phyloP scores from a whole-genome alignment of 1,140 invertebrate species.

The Vanessa tameamea region DNA sequence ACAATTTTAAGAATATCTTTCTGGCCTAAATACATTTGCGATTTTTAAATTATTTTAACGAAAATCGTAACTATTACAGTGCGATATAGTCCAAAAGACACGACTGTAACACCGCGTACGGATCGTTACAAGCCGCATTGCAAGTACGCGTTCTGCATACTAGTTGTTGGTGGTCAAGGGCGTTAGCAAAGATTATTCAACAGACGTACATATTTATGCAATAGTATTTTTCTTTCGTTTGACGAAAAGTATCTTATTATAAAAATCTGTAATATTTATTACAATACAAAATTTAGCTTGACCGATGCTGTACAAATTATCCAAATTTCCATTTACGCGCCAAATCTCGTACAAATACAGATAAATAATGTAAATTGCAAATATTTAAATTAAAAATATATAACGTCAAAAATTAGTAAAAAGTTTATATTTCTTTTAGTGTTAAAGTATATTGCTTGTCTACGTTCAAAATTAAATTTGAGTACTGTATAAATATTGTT shows the following conservation, averaged over 20 bases:
- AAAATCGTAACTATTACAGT: not conserved
- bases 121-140: slow-evolving; percentile 4
- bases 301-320: not conserved
- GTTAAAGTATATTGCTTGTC: too few relatives aligned
- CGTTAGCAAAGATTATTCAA: slow-evolving; percentile 22
- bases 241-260: too few relatives aligned
- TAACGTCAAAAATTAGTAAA: too few relatives aligned
- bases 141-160: slow-evolving; percentile 23
- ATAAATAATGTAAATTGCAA: not conserved
- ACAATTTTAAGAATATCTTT: not conserved
- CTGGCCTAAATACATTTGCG: not conserved
- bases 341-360: not conserved
- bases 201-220: slow-evolving; percentile 13
- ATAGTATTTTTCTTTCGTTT: not conserved
- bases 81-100: not conserved
- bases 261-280: too few relatives aligned
- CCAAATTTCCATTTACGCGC: not conserved
- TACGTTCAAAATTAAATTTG: not conserved
- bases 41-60: not conserved
- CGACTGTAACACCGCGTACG: not conserved
- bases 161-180: slow-evolving; percentile 31
- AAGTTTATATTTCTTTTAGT: too few relatives aligned
- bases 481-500: not conserved
- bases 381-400: too few relatives aligned
- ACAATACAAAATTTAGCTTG: not conserved